A percentile compares a stretch with the other conserved stretches of the same genome.
phyloP scores from a whole-genome alignment of 2,113 vertebrate genomes.

The Gobius niger region DNA sequence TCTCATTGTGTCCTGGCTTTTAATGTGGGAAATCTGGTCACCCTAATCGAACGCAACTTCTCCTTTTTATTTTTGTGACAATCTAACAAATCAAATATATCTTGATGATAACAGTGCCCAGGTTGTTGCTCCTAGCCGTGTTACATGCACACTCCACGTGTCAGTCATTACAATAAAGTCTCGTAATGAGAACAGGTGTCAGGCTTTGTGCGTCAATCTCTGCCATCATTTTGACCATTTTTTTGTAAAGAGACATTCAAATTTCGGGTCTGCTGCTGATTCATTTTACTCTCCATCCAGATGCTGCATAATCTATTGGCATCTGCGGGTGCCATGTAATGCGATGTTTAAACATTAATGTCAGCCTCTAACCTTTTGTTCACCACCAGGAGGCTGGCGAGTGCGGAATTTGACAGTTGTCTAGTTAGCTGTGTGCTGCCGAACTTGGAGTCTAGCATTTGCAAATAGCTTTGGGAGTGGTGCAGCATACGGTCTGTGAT shows the following conservation, averaged over 20 bases:
- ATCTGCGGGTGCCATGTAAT: constrained; percentile 4
- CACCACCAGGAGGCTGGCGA: constrained; percentile 10
- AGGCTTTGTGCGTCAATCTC: neutral
- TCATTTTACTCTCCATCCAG: constrained; percentile 1
- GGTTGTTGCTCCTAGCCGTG: too few relatives aligned
- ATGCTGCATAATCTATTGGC: constrained; percentile 2
- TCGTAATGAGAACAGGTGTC: neutral
- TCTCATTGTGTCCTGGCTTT: too few relatives aligned
- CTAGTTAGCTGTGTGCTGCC: constrained; percentile 11
- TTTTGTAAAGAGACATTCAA: neutral
- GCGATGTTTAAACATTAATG: constrained; percentile 14
- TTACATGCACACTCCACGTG: too few relatives aligned
- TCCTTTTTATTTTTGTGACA: too few relatives aligned
- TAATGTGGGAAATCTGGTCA: too few relatives aligned
- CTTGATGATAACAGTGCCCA: too few relatives aligned
- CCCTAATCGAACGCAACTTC: too few relatives aligned
- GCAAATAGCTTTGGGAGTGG: constrained; percentile 44
- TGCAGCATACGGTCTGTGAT: constrained; percentile 53
- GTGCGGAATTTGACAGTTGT: constrained; percentile 8
- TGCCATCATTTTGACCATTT: neutral
- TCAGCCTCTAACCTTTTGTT: constrained; percentile 38
- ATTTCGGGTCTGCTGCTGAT: neutral
- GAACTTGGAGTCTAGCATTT: constrained; percentile 28
- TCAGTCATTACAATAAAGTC: too few relatives aligned
- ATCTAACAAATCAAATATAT: too few relatives aligned